Evolutionary conservation across 1,140 invertebrate species (phyloP).

Genomic region (Trypoxylus dichotomus): DNA sequence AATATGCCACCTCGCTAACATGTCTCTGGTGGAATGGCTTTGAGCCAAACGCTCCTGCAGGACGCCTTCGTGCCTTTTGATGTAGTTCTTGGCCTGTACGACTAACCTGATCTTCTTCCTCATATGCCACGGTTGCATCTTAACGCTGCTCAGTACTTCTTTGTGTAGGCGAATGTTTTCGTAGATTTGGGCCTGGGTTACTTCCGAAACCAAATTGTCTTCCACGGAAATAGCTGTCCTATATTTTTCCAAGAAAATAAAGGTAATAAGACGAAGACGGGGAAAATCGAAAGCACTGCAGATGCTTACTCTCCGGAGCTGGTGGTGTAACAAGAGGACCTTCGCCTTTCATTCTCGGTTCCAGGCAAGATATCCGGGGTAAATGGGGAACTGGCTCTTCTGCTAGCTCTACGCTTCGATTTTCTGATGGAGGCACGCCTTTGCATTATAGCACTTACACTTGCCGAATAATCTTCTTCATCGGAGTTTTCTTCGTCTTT

Average conservation of each 20-base stretch:
- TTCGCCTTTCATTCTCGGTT: slow-evolving; percentile 55
- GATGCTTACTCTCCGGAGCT: slow-evolving; percentile 79
- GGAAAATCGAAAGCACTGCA: no score
- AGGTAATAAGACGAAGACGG: slow-evolving; percentile 33
- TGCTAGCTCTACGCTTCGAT: slow-evolving; percentile 60
- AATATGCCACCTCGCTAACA: slow-evolving; percentile 79
- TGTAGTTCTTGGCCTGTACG: slow-evolving; percentile 82
- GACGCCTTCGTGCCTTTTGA: slow-evolving; percentile 85
- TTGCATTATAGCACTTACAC: slow-evolving; percentile 78
- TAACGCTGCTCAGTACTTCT: slow-evolving; percentile 86
- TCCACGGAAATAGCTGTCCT: slow-evolving; percentile 78
- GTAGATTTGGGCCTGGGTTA: slow-evolving; percentile 82
- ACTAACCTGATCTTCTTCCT: slow-evolving; percentile 82
- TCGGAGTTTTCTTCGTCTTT: slow-evolving; percentile 58
- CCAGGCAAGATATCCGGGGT: slow-evolving; percentile 55
- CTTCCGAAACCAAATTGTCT: slow-evolving; percentile 60
- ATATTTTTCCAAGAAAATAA: not conserved
- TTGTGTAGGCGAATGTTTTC: slow-evolving; percentile 92
- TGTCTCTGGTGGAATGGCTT: slow-evolving; percentile 79
- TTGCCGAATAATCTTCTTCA: slow-evolving; percentile 81
- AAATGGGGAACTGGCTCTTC: slow-evolving; percentile 74
- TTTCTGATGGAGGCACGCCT: slow-evolving; percentile 67
- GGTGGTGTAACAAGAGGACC: slow-evolving; percentile 79
- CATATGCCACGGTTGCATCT: slow-evolving; percentile 88
- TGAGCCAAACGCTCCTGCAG: slow-evolving; percentile 89